A percentile compares a stretch with the other conserved stretches of the same genome.
Evolutionary conservation across 2,113 vertebrate species (phyloP).

Genomic region (Seriola rivoliana): DNA sequence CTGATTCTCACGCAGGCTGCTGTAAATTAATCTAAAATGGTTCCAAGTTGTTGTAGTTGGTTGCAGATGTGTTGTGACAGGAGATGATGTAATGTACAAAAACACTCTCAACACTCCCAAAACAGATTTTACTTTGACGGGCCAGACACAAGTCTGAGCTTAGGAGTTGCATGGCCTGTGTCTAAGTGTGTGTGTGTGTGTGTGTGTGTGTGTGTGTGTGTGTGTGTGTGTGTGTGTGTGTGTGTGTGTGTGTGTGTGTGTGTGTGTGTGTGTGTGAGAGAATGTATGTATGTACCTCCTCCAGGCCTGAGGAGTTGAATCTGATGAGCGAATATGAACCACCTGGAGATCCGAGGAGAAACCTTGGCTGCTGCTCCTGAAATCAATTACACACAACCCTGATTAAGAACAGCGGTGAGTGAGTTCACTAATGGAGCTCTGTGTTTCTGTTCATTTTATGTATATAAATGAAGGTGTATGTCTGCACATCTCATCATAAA

Average conservation of each 20-base stretch:
- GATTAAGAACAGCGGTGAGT: slow-evolving; percentile 33
- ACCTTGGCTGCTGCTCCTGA: slow-evolving; percentile 38
- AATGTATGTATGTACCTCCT: neutral
- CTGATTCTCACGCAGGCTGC: slow-evolving; percentile 30
- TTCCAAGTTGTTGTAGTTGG: slow-evolving; percentile 45
- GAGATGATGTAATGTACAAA: slow-evolving; percentile 39
- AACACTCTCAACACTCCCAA: slow-evolving; percentile 1
- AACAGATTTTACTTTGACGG: slow-evolving; percentile 16
- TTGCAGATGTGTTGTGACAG: slow-evolving; percentile 69
- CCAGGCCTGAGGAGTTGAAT: neutral
- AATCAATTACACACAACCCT: slow-evolving; percentile 40
- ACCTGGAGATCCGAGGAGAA: slow-evolving; percentile 46
- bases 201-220: no score
- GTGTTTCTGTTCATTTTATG: slow-evolving; percentile 21
- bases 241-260: neutral
- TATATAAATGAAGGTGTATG: neutral
- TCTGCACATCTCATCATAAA: neutral
- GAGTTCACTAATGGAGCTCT: slow-evolving; percentile 22
- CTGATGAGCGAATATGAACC: slow-evolving; percentile 49
- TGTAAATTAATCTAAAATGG: slow-evolving; percentile 36
- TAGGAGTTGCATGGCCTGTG: neutral
- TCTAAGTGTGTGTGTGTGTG: no score
- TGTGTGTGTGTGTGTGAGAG: neutral
- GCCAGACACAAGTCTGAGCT: slow-evolving; percentile 3
- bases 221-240: neutral